These are phyloP conservation scores for Linepithema humile DNA, from an alignment of 1,140 invertebrate genomes.

Conservation along the genomic window DNA sequence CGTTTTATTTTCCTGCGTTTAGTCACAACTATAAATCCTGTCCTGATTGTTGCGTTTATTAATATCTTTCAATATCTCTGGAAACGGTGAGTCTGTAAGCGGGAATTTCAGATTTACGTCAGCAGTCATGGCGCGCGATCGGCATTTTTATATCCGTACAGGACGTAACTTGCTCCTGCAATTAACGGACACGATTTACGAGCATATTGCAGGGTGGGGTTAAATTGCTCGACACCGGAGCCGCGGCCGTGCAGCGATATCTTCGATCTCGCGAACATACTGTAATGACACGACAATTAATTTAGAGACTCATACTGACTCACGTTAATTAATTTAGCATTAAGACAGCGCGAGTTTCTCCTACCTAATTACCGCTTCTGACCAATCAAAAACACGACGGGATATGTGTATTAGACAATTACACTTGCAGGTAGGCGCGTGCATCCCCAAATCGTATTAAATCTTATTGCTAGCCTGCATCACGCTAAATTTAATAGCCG, in stretches of 20 bases:
- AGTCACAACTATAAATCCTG: not conserved
- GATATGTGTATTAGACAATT: not conserved
- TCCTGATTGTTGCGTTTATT: not conserved
- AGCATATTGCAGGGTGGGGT: not conserved
- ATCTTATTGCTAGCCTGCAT: not conserved
- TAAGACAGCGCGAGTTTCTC: not conserved
- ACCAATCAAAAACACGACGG: not conserved
- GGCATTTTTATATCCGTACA: not conserved
- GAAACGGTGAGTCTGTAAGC: not conserved
- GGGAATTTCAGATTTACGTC: constrained; percentile 39
- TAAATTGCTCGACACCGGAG: constrained; percentile 4
- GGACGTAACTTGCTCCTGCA: not conserved
- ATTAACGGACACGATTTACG: constrained; percentile 5
- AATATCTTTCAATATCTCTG: not conserved
- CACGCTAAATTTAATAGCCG: not conserved
- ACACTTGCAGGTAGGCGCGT: not conserved
- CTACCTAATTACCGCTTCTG: not conserved
- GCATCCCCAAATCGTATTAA: not conserved
- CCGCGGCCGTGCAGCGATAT: not conserved
- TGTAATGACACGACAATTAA: not conserved
- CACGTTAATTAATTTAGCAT: constrained; percentile 22
- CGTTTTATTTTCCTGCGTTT: not conserved
- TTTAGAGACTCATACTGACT: not conserved
- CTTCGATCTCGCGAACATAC: not conserved
- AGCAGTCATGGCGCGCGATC: not conserved